phyloP scores from a whole-genome alignment of 2,113 vertebrate species.

The Heliornis fulica region DNA sequence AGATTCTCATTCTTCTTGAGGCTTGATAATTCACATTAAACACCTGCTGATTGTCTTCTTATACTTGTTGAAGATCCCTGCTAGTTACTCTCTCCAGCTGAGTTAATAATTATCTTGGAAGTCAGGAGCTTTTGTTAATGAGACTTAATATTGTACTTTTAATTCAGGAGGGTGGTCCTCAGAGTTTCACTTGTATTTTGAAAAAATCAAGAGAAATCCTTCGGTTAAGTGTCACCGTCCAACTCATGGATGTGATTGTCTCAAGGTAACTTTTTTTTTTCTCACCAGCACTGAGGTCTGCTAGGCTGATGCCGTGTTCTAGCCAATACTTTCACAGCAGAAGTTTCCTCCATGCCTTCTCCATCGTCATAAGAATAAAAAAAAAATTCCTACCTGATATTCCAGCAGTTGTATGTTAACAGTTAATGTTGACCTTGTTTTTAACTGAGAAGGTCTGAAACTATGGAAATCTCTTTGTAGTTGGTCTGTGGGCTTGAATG shows the following conservation, averaged over 20 bases:
- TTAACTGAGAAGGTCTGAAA: neutral
- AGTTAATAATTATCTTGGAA: constrained; percentile 45
- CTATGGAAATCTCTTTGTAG: neutral
- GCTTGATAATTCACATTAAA: neutral
- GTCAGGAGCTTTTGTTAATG: constrained; percentile 8
- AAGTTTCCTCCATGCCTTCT: neutral
- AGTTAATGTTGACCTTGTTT: neutral
- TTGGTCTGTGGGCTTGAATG: neutral
- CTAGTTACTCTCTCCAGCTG: neutral
- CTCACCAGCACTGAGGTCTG: neutral
- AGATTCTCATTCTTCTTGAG: neutral
- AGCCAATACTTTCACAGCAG: neutral
- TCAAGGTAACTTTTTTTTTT: neutral
- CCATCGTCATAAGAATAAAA: neutral
- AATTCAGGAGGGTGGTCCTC: neutral
- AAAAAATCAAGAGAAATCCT: neutral
- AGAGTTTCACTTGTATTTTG: neutral
- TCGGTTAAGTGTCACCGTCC: neutral
- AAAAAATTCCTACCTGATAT: neutral
- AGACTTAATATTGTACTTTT: neutral
- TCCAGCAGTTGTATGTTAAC: neutral
- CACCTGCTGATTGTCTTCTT: constrained; percentile 31
- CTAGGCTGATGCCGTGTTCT: neutral
- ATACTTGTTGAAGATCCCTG: neutral
- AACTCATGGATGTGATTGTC: neutral